These are phyloP conservation scores for Erebia palarica DNA, from an alignment of 2,888 invertebrate genomes.

Conservation along the genomic window DNA sequence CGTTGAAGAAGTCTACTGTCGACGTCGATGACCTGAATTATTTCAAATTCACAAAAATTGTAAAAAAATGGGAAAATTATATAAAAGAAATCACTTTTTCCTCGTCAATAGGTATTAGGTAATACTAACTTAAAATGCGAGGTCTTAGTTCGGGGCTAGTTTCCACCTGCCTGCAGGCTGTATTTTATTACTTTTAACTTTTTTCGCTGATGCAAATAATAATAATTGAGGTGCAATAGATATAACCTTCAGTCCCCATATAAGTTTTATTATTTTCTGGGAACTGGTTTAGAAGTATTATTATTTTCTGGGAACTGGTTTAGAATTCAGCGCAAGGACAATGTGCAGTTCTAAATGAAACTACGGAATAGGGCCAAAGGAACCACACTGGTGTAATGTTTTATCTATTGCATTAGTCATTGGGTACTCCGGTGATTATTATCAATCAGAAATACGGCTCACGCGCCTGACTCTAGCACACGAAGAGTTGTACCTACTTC, in stretches of 20 bases:
- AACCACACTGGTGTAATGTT: constrained; percentile 69
- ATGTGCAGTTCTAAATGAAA: constrained; percentile 66
- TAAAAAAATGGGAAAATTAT: too few relatives aligned
- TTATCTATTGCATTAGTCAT: constrained; percentile 72
- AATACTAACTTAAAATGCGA: too few relatives aligned
- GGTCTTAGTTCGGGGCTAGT: too few relatives aligned
- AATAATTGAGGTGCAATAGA: constrained; percentile 37
- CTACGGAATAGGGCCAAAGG: constrained; percentile 74
- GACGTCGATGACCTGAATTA: too few relatives aligned
- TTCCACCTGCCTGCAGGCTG: too few relatives aligned
- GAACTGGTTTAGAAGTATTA: constrained; percentile 66
- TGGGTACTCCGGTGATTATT: constrained; percentile 66
- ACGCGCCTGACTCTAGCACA: constrained; percentile 64
- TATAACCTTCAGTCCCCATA: constrained; percentile 44
- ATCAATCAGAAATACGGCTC: constrained; percentile 67
- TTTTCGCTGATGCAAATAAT: constrained; percentile 6
- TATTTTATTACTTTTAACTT: not conserved
- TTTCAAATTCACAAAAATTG: too few relatives aligned
- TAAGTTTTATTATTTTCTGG: constrained; percentile 60
- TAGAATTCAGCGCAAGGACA: constrained; percentile 75
- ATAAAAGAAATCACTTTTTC: too few relatives aligned
- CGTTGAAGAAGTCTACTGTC: too few relatives aligned
- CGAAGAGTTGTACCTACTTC: constrained; percentile 49
- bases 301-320: constrained; percentile 66
- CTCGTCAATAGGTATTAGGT: too few relatives aligned